A percentile compares a stretch with the other conserved stretches of the same genome.
Evolutionary conservation across 1,140 invertebrate genomes (phyloP).

Genomic region (Lasioglossum baleicum): DNA sequence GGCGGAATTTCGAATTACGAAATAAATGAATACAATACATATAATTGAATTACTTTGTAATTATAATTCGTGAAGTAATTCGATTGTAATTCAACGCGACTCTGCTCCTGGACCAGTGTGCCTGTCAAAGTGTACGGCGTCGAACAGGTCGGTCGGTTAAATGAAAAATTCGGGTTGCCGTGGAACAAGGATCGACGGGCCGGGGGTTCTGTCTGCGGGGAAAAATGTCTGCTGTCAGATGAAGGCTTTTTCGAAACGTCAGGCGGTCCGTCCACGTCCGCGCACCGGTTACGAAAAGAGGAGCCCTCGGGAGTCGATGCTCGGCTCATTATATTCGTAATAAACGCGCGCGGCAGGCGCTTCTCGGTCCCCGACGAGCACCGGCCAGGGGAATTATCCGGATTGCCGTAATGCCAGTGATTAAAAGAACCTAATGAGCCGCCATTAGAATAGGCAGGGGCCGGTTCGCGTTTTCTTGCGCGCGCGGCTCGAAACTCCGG

Average conservation of each 20-base stretch:
- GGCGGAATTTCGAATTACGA: no score
- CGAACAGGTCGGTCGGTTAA: conserved; percentile 3
- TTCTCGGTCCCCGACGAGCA: conserved; percentile 29
- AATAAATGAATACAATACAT: no score
- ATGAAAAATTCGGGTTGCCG: conserved; percentile 52
- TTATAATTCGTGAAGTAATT: no score
- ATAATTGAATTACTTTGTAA: no score
- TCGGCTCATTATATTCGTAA: conserved; percentile 63
- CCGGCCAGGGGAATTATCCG: conserved; percentile 66
- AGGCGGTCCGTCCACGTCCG: conserved; percentile 10
- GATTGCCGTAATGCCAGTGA: conserved; percentile 74
- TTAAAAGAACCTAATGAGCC: conserved; percentile 76
- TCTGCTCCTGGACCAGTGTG: no score
- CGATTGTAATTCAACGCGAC: no score
- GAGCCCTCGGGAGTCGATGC: neutral
- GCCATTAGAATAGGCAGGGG: conserved; percentile 69
- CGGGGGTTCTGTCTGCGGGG: neutral
- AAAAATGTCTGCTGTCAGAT: conserved; percentile 48
- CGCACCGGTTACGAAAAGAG: neutral
- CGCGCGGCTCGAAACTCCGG: conserved; percentile 43
- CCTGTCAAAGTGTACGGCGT: no score
- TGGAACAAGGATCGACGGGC: conserved; percentile 7
- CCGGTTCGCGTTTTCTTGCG: conserved; percentile 52
- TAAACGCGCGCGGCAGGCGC: conserved; percentile 58
- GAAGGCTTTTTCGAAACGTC: conserved; percentile 39